Evolutionary conservation across 2,113 vertebrate genomes (phyloP), one percentile per base, ranked within the genome.

Genomic region (Megaceryle maxima): DNA sequence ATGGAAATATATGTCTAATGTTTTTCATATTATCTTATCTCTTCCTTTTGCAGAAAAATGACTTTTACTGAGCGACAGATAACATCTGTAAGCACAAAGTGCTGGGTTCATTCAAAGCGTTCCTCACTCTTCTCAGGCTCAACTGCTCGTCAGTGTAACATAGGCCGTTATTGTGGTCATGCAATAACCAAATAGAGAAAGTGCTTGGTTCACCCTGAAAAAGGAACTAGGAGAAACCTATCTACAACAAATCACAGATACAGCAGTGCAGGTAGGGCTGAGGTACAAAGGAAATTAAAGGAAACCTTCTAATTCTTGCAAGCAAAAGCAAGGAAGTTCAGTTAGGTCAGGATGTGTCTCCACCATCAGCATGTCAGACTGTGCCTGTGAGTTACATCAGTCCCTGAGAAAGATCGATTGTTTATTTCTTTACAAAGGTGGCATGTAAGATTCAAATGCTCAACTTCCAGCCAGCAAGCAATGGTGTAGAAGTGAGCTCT

Each of bases 161-260:
- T 94, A 94, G 97, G 97, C 97, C 96, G 98, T 98, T 99, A 98
- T 98, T 98, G 98, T 98, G 98, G 98, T 98, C 97, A 31, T 96
- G 98, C 95, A 96, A 88, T 86, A 97, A 97, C 97, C 98, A 97
- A 96, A 97, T 97, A 73, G 73, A 63, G 60, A 39, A 82, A 48
- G 89, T 22, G 87, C 26, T 33, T 46, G 28, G 39, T 8, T 83
- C 77, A 35, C 50, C 63, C 57, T 35, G 22, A 63, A 73, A 69
- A 83, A 63, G 76, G 80, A 88, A 94, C 60, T n/a, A 5, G 50
- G 35, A 37, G 67, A 56, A 59, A 59, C 90, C 77, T 48, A 75
- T 79, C 74, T 83, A 19, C 44, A 78, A 9, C 16, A 87, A 84
- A 73, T 78, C 84, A 59, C 79, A 69, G 56, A 53, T 43, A 43